A percentile compares a stretch with the other conserved stretches of the same genome.
phyloP scores from a whole-genome alignment of 2,797 vertebrate species.

The Micropoecilia bifurca region DNA sequence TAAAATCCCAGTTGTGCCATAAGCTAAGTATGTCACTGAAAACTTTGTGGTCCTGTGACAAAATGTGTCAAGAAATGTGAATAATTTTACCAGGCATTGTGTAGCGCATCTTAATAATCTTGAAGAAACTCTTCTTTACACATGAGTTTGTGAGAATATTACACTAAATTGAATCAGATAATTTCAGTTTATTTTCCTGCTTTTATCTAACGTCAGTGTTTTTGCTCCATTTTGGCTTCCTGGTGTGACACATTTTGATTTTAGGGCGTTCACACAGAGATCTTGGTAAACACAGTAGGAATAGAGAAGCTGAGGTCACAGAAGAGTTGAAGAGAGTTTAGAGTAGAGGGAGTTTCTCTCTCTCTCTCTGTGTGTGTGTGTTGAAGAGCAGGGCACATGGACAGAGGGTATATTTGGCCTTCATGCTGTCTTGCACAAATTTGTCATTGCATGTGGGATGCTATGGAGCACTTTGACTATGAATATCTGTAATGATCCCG shows the following conservation, averaged over 20 bases:
- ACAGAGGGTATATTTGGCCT: slow-evolving; percentile 65
- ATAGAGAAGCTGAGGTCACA: slow-evolving; percentile 27
- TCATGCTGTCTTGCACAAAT: slow-evolving; percentile 69
- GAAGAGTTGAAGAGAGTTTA: slow-evolving; percentile 39
- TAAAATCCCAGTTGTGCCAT: not conserved
- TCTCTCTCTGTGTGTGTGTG: not conserved
- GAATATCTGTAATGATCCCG: slow-evolving; percentile 58
- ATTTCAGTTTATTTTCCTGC: not conserved
- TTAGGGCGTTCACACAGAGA: slow-evolving; percentile 3
- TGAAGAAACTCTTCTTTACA: not conserved
- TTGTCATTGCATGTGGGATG: slow-evolving; percentile 61
- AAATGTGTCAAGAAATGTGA: not conserved
- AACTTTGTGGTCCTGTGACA: not conserved
- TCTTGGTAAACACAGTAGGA: slow-evolving; percentile 3
- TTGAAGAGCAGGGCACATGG: slow-evolving; percentile 16
- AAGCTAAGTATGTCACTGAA: too few relatives aligned
- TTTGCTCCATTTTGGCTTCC: not conserved
- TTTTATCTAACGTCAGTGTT: not conserved
- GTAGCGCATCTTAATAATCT: not conserved
- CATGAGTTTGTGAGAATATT: not conserved
- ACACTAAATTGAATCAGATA: not conserved
- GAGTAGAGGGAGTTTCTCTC: slow-evolving; percentile 1
- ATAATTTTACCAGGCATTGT: not conserved
- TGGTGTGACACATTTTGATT: slow-evolving; percentile 8
- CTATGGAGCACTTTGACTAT: slow-evolving; percentile 41